A percentile compares a stretch with the other conserved stretches of the same genome.
Conservation (phyloP, 1,140 invertebrate species). For the Onthophagus taurus region DNA sequence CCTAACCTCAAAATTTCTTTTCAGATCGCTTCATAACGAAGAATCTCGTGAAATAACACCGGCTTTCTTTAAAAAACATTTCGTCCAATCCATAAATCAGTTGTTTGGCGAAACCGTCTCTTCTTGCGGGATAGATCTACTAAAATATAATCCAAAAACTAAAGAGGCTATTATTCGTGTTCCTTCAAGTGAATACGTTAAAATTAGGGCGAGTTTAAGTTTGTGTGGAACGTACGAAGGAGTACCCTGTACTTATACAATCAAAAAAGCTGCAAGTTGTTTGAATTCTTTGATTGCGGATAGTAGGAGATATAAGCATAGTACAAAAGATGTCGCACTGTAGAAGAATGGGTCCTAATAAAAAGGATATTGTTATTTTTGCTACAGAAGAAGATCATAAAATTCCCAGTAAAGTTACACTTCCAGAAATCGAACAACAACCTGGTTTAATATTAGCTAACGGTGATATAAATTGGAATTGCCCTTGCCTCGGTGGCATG, state of each 20-base stretch:
- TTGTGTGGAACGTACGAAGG: conserved; percentile 45
- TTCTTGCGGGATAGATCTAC: conserved; percentile 43
- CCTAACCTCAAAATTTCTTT: conserved; percentile 28
- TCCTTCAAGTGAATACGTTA: conserved; percentile 42
- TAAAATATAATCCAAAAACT: conserved; percentile 44
- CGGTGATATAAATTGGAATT: conserved; percentile 94
- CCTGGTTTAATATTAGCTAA: conserved; percentile 75
- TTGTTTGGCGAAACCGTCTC: conserved; percentile 52
- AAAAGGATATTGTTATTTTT: conserved; percentile 81
- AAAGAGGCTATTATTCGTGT: conserved; percentile 48
- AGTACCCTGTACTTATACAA: conserved; percentile 42
- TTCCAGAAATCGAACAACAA: conserved; percentile 62
- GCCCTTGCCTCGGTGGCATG: conserved; percentile 92
- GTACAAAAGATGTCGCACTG: conserved; percentile 40
- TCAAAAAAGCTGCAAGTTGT: conserved; percentile 45
- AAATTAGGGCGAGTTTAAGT: conserved; percentile 47
- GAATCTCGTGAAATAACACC: conserved; percentile 35
- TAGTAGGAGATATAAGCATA: conserved; percentile 34
- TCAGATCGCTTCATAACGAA: conserved; percentile 42
- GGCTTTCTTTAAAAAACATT: conserved; percentile 47
- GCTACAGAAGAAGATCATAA: conserved; percentile 70
- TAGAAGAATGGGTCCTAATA: conserved; percentile 41
- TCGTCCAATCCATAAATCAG: conserved; percentile 42
- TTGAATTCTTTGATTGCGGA: conserved; percentile 34
- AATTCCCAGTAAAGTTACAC: conserved; percentile 56